Base-by-base conservation (phyloP, 2,888 invertebrate species). In the Allolobophora icterica region DNA sequence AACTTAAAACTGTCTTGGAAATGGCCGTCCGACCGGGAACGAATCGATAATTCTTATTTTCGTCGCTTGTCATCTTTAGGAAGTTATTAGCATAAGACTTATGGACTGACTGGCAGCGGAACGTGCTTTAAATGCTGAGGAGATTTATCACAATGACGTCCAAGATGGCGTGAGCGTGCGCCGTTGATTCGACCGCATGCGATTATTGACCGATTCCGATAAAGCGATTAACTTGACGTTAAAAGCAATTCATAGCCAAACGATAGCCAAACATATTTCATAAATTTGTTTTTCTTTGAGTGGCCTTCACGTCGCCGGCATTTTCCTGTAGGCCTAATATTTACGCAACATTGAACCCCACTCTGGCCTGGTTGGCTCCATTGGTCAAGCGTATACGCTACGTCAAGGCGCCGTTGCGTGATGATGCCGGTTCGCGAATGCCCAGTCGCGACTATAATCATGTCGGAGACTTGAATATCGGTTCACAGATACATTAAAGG, bases 31-130 rank as follows among this genome's bases (percentile, higher is more conserved):
- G 21, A 52, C 52, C 6, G n/a, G 71, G n/a, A 71, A 71, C 8
- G n/a, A 71, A 71, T 71, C 71, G 71, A 71, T 71, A 71, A 71
- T n/a, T 71, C 71, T 71, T 71, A 71, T 71, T n/a, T 30, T 8
- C 71, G 71, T 71, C 30, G 30, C n/a, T 71, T n/a, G 71, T 71
- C 71, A 71, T 71, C 71, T 71, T 71, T 71, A n/a, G 71, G 71
- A 71, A 71, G 71, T 71, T 71, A n/a, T 71, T 71, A 71, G 71
- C 71, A 71, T n/a, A n/a, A 71, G 71, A 71, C n/a, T 30, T 71
- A 71, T 71, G 71, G 30, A 1, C 71, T 30, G n/a, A n/a, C 71
- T 30, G n/a, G 11, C 30, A n/a, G n/a, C 30, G 30, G 11, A n/a
- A 71, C 71, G n/a, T 71, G 71, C 30, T n/a, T n/a, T n/a, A 71